Evolutionary conservation across 2,888 invertebrate genomes (phyloP), one percentile per base, ranked within the genome.

Genomic region (Drosophila neonasuta): DNA sequence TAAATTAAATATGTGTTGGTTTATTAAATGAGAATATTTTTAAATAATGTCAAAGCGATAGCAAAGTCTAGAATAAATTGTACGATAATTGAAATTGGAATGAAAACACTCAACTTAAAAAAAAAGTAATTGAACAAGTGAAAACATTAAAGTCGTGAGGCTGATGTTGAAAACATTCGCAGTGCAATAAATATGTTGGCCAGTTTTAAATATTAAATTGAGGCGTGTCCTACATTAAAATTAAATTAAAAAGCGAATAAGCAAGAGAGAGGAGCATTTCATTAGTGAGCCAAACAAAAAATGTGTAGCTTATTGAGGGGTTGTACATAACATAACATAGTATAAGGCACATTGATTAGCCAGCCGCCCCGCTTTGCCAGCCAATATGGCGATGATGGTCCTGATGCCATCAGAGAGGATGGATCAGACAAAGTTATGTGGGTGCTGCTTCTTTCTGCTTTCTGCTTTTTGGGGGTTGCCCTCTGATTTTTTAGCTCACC

Each of bases 271-370:
- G 49, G 46, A 32, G 17, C 58, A 59, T 50, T 73, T 68, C 48
- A 49, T 49, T 58, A 56, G 57, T n/a, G 36, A 36, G 36, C n/a
- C 36, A 29, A 45, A 24, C 24, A 24, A 24, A 24, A 29, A 51
- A 32, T 29, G 32, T 46, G 15, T 46, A 36, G 11, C 52, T 42
- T 32, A n/a, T 45, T 15, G 52, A 36, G 48, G 48, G 39, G 11
- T 24, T 36, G 57, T 30, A 24, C 6, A 24, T 24, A 24, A 24
- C 6, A 24, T 24, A 24, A 6, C 6, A 6, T 17, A 51, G 49
- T 57, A 74, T 68, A 74, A 74, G 63, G 73, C 46, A 15, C 79
- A 76, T 75, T 79, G 72, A 76, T 79, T 75, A 76, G 79, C 74
- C 63, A 76, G 79, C 74, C 61, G 34, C 44, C 24, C 46, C 61